phyloP scores from a whole-genome alignment of 2,888 invertebrate species.

The Pardosa pseudoannulata region DNA sequence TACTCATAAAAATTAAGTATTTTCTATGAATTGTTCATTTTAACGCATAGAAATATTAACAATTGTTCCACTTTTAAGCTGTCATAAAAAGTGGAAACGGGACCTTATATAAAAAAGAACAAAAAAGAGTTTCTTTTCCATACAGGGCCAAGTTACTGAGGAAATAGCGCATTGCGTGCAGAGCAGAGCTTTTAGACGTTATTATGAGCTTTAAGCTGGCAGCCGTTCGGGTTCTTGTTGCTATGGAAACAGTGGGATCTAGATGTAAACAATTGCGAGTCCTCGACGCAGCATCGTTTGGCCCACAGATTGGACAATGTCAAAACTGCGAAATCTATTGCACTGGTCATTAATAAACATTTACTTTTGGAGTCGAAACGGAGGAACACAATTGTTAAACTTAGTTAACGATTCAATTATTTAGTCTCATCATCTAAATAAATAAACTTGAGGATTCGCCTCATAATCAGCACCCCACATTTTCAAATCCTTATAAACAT shows the following conservation, averaged over 20 bases:
- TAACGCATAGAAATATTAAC: background rate
- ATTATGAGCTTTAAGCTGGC: conserved; percentile 58
- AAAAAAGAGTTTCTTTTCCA: background rate
- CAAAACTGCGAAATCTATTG: conserved; percentile 7
- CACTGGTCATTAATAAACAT: conserved; percentile 36
- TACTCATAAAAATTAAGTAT: background rate
- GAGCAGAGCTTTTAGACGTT: conserved; percentile 50
- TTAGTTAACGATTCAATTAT: background rate
- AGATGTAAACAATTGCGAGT: conserved; percentile 46
- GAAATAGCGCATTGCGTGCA: conserved; percentile 38
- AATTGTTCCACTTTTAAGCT: conserved; percentile 2
- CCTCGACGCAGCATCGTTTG: conserved; percentile 17
- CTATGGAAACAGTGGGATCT: conserved; percentile 32
- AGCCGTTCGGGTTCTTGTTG: conserved; percentile 42
- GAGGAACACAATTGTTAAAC: background rate
- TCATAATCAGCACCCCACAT: too few species aligned
- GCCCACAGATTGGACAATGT: conserved; percentile 43
- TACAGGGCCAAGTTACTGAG: background rate
- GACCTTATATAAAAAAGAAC: background rate
- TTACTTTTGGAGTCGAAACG: background rate
- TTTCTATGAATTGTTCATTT: background rate
- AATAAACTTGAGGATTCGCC: too few species aligned
- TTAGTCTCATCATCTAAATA: background rate
- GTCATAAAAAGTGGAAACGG: background rate
- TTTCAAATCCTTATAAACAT: too few species aligned